A percentile compares a stretch with the other conserved stretches of the same genome.
Conservation (phyloP, 2,797 vertebrate species). For the Pangasius krempfi region DNA sequence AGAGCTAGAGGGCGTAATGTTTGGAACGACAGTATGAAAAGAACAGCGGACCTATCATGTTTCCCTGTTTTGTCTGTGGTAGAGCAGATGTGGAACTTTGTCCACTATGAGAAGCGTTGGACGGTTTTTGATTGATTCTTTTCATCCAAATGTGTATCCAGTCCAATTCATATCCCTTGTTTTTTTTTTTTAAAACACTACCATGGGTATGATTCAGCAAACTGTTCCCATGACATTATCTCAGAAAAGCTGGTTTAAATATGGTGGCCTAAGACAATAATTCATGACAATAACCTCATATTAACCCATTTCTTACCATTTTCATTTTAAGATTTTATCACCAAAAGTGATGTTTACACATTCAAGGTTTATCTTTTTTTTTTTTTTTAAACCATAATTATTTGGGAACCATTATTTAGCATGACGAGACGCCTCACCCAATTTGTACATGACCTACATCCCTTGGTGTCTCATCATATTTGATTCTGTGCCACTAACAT, state of each 20-base stretch:
- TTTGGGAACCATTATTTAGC: neutral
- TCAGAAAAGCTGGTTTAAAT: neutral
- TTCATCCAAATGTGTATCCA: conserved; percentile 9
- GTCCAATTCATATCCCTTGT: neutral
- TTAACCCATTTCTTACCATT: neutral
- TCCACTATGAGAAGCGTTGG: neutral
- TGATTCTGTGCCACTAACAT: neutral
- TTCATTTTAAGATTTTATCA: neutral
- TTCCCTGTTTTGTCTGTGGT: neutral
- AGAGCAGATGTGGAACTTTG: conserved; percentile 1
- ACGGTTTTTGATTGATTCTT: conserved; percentile 24
- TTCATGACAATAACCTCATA: neutral
- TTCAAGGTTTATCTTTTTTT: neutral
- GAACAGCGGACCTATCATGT: neutral
- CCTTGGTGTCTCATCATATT: neutral
- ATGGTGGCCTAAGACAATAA: neutral
- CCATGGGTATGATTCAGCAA: neutral
- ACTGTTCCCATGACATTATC: neutral
- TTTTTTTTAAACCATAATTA: neutral
- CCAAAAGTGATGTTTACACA: neutral
- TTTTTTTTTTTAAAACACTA: neutral
- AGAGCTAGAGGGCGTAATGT: conserved; percentile 69
- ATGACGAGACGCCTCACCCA: neutral
- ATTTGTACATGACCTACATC: neutral
- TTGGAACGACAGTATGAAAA: conserved; percentile 78